Base-by-base conservation (phyloP, 2,888 invertebrate species). In the Luperina testacea region DNA sequence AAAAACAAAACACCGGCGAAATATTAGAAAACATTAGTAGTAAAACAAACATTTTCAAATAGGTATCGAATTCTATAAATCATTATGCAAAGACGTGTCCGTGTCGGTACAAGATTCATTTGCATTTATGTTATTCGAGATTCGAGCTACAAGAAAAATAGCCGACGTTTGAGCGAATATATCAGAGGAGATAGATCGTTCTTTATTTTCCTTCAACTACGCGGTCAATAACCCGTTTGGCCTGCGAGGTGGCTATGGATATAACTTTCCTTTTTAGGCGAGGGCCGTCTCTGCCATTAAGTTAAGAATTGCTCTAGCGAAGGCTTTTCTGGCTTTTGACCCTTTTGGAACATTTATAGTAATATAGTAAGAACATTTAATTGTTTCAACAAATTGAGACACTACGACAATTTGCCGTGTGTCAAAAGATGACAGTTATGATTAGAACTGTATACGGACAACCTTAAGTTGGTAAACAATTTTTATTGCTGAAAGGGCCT, bases 41-140 rank as follows among this genome's bases (percentile, higher is more conserved):
- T 71, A 75, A 75, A 83, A 72, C 71, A 79, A 83, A 84, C 75
- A 77, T 82, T 85, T 82, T 48, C 63, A 83, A 86, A 83, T 57
- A 59, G n/a, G 24, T 59, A 78, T 75, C 59, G 48, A 76, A 74
- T 65, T 20, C 75, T 13, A 85, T 87, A 80, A 87, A 87, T 85
- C 85, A 85, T 80, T 72, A 68, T 67, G 51, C 48, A 61, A 38
- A 77, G 76, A 83, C 75, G 38, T 53, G 75, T 59, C 71, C 68
- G n/a, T 72, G 59, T 76, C 68, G 53, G 63, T 80, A 87, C 84
- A 79, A 71, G 74, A 80, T 80, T 81, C 72, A 88, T 88, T 88
- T 89, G 88, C 88, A 88, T 88, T 87, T 81, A 73, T 74, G 84
- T 80, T 85, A 84, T 85, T 80, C 59, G 57, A 74, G 38, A n/a